Conservation (phyloP, 2,888 invertebrate genomes). For the Rhodophaea formosa region DNA sequence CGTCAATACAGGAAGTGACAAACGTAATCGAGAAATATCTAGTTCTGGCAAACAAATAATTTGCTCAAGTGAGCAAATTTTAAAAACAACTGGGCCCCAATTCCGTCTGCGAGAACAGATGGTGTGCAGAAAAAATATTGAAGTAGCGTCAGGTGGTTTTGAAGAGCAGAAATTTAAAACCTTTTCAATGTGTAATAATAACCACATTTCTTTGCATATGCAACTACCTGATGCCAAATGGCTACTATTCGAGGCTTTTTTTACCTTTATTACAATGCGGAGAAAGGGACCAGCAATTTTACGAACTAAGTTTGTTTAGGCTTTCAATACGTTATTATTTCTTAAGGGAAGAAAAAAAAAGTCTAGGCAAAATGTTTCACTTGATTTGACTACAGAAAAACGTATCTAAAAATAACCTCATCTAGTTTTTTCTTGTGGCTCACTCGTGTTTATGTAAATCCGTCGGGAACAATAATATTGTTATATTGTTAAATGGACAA, state of each 20-base stretch:
- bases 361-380: too few species aligned
- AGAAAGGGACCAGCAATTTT: too few species aligned
- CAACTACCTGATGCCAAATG: not conserved
- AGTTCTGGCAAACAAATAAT: slow-evolving; percentile 3
- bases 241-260: not conserved
- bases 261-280: too few species aligned
- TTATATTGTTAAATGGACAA: too few species aligned
- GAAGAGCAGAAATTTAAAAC: slow-evolving; percentile 10
- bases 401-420: too few species aligned
- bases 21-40: slow-evolving; percentile 5
- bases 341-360: too few species aligned
- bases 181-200: slow-evolving; percentile 7
- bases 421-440: too few species aligned
- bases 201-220: not conserved
- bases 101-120: slow-evolving; percentile 2
- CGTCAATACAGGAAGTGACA: not conserved
- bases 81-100: not conserved
- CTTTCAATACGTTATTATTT: too few species aligned
- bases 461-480: too few species aligned
- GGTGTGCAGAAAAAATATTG: slow-evolving; percentile 7
- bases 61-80: slow-evolving; percentile 9
- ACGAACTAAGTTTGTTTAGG: too few species aligned
- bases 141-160: slow-evolving; percentile 11
- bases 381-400: too few species aligned
- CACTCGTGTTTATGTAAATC: too few species aligned